phyloP scores from a whole-genome alignment of 1,140 invertebrate species.

The Heterodera schachtii region DNA sequence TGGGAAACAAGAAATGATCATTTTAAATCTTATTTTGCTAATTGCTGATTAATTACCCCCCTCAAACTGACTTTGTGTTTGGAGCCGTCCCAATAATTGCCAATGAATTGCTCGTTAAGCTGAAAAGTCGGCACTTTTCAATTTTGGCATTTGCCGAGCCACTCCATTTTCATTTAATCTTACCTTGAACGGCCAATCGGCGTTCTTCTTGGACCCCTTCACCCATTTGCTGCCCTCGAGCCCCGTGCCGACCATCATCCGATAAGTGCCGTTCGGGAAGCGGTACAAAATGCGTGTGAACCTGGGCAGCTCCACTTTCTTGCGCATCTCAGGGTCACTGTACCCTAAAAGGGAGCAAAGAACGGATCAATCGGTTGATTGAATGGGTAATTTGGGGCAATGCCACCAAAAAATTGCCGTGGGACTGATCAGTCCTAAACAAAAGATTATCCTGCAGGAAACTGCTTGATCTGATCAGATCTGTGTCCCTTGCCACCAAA shows the following conservation, averaged over 20 bases:
- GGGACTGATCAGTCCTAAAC: too few species aligned
- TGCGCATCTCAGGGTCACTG: background rate
- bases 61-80: conserved; percentile 47
- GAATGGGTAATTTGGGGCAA: too few species aligned
- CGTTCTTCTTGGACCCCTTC: conserved; percentile 34
- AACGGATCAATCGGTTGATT: too few species aligned
- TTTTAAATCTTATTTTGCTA: background rate
- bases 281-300: conserved; percentile 21
- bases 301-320: conserved; percentile 8
- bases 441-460: too few species aligned
- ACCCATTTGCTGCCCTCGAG: conserved; percentile 26
- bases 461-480: too few species aligned
- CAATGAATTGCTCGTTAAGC: conserved; percentile 50
- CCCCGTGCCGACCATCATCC: conserved; percentile 24
- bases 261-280: conserved; percentile 9
- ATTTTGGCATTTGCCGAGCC: too few species aligned
- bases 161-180: background rate
- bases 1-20: conserved; percentile 30
- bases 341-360: background rate
- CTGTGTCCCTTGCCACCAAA: background rate
- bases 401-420: too few species aligned
- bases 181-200: conserved; percentile 40
- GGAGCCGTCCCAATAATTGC: conserved; percentile 55
- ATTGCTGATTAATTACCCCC: too few species aligned
- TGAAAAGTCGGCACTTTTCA: conserved; percentile 28